Base-by-base conservation (phyloP, 1,140 invertebrate species). In the Theocolax elegans region DNA sequence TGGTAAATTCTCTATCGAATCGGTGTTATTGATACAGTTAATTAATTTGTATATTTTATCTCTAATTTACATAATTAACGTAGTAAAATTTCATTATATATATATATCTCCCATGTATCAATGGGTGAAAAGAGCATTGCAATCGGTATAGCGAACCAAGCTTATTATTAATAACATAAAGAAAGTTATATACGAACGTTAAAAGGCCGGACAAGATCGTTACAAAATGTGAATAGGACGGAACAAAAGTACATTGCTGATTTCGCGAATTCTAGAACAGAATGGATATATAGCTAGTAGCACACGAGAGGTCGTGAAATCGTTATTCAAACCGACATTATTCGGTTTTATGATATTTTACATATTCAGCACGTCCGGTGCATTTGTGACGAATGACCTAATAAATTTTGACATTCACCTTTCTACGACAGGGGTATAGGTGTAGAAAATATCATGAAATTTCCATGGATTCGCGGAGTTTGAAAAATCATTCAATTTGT, bases 321-420 rank as follows among this genome's bases (percentile, higher is more conserved):
- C 60, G 59, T 70, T 58, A 70, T 64, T 70, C 67, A 70, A 64
- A 64, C 58, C 40, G 27, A 48, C 60, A 40, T 63, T 70, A 64
- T 64, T 64, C 49, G 13, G 31, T 60, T 69, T 69, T 46, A 69
- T 58, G 60, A 53, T 63, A 68, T 64, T 70, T 63, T 64, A 70
- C 51, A 64, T 54, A 64, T 64, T 56, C 59, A 40, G 25, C 53
- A 56, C 40, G 51, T 64, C 27, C 67, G 51, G 23, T 13, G 13
- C 40, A 35, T 62, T 59, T 40, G 40, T 63, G 59, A 69, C 67
- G 59, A 69, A 46, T 49, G 51, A 64, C 51, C 38, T 21, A 58
- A 64, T 70, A 70, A 64, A 70, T 70, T 64, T 46, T 40, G 42
- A 58, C 67, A 25, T 49, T 48, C 48, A 0, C 21, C 49, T 35